A percentile compares a stretch with the other conserved stretches of the same genome.
These are phyloP conservation scores for Pseudolaguvia tuberculata DNA, from an alignment of 2,113 vertebrate species.

Conservation along the genomic window DNA sequence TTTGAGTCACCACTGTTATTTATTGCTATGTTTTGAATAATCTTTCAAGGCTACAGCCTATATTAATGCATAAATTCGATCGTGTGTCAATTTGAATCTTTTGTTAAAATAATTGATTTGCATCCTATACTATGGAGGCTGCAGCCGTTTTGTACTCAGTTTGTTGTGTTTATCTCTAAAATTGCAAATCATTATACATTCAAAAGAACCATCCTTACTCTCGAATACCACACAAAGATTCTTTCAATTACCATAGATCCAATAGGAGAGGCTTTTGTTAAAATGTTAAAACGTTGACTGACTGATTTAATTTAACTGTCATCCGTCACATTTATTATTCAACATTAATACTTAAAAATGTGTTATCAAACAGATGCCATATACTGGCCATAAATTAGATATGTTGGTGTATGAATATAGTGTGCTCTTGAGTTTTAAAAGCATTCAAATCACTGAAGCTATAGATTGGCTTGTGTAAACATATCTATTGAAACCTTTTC, in stretches of 20 bases:
- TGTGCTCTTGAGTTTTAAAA: slow-evolving; percentile 21
- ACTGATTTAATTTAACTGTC: background rate
- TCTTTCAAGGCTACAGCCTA: background rate
- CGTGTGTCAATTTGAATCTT: background rate
- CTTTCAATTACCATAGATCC: background rate
- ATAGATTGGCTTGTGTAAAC: slow-evolving; percentile 29
- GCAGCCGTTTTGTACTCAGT: background rate
- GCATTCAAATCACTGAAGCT: background rate
- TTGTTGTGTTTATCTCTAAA: background rate
- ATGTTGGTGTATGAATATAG: background rate
- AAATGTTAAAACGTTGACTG: too few species aligned
- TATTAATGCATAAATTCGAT: background rate
- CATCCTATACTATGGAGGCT: background rate
- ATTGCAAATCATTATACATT: background rate
- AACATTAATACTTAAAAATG: background rate
- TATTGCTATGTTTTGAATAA: background rate
- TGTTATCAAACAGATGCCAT: slow-evolving; percentile 19
- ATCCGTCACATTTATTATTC: background rate
- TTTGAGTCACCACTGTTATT: too few species aligned
- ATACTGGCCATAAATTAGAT: slow-evolving; percentile 30
- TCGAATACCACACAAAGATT: background rate
- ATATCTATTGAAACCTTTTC: slow-evolving; percentile 14
- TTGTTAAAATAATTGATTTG: background rate
- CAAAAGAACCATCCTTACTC: background rate
- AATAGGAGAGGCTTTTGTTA: too few species aligned